phyloP scores from a whole-genome alignment of 2,113 vertebrate genomes.

The Tamias sibiricus region DNA sequence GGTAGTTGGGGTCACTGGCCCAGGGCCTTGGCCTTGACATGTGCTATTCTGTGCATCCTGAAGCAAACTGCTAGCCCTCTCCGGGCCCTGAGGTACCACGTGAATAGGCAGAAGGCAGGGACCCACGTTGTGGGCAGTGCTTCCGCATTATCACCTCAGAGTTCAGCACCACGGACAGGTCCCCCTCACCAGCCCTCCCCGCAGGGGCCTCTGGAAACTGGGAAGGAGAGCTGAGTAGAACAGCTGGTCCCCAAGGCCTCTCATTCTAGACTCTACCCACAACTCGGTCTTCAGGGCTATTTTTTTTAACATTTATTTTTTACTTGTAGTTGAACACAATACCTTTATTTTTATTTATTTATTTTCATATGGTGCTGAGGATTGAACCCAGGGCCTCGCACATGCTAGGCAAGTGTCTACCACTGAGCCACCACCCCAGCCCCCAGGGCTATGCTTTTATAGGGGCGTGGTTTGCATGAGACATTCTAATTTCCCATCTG shows the following conservation, averaged over 20 bases:
- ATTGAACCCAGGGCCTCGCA: too few relatives aligned
- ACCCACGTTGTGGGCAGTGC: too few relatives aligned
- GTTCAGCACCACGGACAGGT: slow-evolving; percentile 80
- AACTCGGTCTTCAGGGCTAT: not conserved
- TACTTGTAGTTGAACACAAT: too few relatives aligned
- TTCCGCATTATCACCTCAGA: accelerated
- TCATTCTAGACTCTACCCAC: not conserved
- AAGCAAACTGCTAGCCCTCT: not conserved
- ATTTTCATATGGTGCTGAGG: too few relatives aligned
- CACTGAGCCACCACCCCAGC: too few relatives aligned
- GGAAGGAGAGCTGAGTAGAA: accelerated
- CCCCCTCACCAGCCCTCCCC: not conserved
- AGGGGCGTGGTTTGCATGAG: not conserved
- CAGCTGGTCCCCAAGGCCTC: not conserved
- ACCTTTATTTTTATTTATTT: too few relatives aligned
- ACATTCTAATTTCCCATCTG: not conserved
- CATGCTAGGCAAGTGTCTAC: too few relatives aligned
- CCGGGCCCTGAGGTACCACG: not conserved
- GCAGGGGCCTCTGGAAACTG: not conserved
- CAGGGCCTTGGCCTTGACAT: not conserved
- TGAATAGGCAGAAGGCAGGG: not conserved
- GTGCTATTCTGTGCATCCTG: slow-evolving; percentile 7
- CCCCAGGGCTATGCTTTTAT: not conserved
- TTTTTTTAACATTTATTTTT: too few relatives aligned
- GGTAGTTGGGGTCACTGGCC: not conserved